Evolutionary conservation across 2,113 vertebrate genomes (phyloP), one percentile per base, ranked within the genome.

Genomic region (Cottus gobio): DNA sequence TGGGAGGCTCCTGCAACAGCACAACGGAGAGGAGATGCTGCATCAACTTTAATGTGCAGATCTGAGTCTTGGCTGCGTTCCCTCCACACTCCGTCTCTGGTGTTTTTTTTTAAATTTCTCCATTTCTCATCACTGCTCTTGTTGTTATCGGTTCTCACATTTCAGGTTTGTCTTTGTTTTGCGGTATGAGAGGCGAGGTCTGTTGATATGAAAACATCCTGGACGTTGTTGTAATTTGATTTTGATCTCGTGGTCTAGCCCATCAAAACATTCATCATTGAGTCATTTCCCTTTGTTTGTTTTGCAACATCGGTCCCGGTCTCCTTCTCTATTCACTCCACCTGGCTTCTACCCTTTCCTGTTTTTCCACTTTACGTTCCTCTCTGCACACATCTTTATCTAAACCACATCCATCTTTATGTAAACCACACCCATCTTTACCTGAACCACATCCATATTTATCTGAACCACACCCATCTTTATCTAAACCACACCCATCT

Each of bases 41-140:
- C 3, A 3, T 58, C 78, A 80, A 62, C 71, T 82, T 67, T 31
- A 48, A 9, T 31, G 56, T 67, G 42, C 56, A 65, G 48, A 83
- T 75, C 80, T 82, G 46, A 10, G 44, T 72, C 44, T 85, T 85
- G 83, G 84, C 79, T 22, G 57, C 54, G 3, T 52, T 67, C 69
- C 61, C 50, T 71, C 48, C 48, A 34, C 28, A 16, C 77, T 83
- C 66, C 36, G n/a, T n/a, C n/a, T n/a, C n/a, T n/a, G 54, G 34
- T 71, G 50, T 86, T 89, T 82, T 66, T 80, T 22, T 46, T 69
- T 78, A n/a, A 63, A 9, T 71, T 65, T 67, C 57, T 44, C 24
- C 58, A 61, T 56, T 46, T 79, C 34, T 61, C 30, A 72, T 84
- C 30, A 31, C 62, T 72, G 16, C 39, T 65, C 73, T 60, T 79